Evolutionary conservation across 2,113 vertebrate species (phyloP), one percentile per base, ranked within the genome.

Genomic region (Sporophila hypoxantha): DNA sequence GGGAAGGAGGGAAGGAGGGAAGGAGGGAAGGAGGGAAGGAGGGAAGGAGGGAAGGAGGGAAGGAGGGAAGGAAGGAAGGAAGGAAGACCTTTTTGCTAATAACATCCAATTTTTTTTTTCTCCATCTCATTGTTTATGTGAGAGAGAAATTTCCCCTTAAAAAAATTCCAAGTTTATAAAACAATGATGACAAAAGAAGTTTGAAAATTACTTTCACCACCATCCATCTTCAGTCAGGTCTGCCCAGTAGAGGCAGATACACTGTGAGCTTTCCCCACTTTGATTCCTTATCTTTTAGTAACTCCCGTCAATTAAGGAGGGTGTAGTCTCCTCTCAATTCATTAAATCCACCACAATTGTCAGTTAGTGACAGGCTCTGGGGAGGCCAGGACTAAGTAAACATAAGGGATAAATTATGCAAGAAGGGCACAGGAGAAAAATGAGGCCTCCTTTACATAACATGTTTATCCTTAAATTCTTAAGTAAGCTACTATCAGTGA

Each of bases 321-420:
- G 92, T 92, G 69, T 62, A 82, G 75, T 91, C 78, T 93, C 82
- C 82, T 89, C 87, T 90, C 89, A 93, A 84, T 93, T 95, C 76
- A 91, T 90, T 93, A 90, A 93, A 92, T 77, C 77, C 64, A 82
- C 74, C 60, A 49, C 76, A 91, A 86, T 95, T 91, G 82, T 87
- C 91, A 92, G 62, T 41, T 76, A 85, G 87, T 70, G 80, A 86
- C 57, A 90, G 91, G 57, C 77, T 94, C 92, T 79, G 32, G 88
- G 88, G 94, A 91, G 70, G 32, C 50, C 66, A 53, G 82, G 71
- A 81, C 44, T 65, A 34, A 87, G 73, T 88, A 85, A 82, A 82
- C 65, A 55, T 14, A 32, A 68, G 85, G 64, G 57, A 77, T 71
- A 71, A 78, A 85, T 85, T 53, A 66, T 37, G 73, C 56, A 59